Conservation (phyloP, 2,888 invertebrate genomes). For the Pteria penguin region DNA sequence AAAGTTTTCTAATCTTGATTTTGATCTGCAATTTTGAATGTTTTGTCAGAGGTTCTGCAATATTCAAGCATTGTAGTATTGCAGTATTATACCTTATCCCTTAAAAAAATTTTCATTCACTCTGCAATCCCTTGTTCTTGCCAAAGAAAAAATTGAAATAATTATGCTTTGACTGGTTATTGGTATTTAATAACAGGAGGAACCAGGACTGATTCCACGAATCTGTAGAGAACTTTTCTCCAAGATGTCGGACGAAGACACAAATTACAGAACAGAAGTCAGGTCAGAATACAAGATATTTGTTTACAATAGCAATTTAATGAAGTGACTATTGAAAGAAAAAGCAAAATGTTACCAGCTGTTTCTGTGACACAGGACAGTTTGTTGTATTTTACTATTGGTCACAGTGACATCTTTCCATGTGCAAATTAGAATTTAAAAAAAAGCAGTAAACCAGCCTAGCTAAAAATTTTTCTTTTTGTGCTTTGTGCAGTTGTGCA, state of each 20-base stretch:
- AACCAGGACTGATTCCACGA: conserved; percentile 80
- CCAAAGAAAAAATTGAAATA: too few relatives aligned
- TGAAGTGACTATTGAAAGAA: too few relatives aligned
- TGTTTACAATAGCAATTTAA: background rate
- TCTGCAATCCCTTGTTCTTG: too few relatives aligned
- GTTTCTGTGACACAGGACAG: too few relatives aligned
- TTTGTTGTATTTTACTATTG: background rate
- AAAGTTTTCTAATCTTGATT: too few relatives aligned
- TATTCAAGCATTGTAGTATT: background rate
- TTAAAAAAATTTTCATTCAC: too few relatives aligned
- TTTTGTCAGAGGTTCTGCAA: background rate
- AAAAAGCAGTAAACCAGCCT: background rate
- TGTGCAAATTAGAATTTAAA: background rate
- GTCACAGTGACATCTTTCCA: background rate
- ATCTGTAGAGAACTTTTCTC: conserved; percentile 80
- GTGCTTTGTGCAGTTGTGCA: too few relatives aligned
- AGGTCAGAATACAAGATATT: conserved; percentile 63
- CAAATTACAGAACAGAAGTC: conserved; percentile 81
- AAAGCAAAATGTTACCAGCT: too few relatives aligned
- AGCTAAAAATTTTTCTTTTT: background rate
- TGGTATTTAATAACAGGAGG: too few relatives aligned
- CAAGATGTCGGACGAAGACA: conserved; percentile 72
- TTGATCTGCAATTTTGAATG: background rate
- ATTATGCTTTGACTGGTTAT: too few relatives aligned
- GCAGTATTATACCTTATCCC: too few relatives aligned